Evolutionary conservation across 1,140 invertebrate genomes (phyloP).

Genomic region (Zaprionus vittiger): DNA sequence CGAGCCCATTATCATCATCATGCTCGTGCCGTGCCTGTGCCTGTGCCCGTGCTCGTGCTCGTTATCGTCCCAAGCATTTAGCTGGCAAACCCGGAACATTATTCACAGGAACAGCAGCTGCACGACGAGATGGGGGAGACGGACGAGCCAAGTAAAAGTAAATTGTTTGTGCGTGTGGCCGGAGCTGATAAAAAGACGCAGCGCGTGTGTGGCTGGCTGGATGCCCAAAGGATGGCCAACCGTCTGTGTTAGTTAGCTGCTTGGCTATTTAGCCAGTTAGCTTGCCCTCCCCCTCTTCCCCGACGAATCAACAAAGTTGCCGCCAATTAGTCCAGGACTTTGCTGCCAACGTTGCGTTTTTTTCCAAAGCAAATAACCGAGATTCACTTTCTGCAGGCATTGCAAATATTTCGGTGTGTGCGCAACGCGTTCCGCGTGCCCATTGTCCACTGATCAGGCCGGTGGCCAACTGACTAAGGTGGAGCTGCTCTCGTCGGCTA

Average conservation of each 20-base stretch:
- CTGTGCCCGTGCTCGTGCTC: constrained; percentile 1
- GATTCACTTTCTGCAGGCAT: constrained; percentile 61
- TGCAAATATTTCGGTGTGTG: constrained; percentile 57
- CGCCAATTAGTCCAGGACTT: constrained; percentile 64
- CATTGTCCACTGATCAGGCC: background rate
- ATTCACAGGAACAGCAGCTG: constrained; percentile 52
- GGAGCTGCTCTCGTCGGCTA: constrained; percentile 29
- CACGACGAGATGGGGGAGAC: background rate
- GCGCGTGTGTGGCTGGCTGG: constrained; percentile 22
- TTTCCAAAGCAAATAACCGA: constrained; percentile 25
- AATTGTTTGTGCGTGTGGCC: constrained; percentile 62
- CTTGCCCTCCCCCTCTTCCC: background rate
- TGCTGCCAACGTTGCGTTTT: constrained; percentile 46
- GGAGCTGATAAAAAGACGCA: constrained; percentile 52
- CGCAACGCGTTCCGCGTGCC: background rate
- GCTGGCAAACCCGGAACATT: constrained; percentile 69
- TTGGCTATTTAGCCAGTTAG: constrained; percentile 36
- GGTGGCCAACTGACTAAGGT: constrained; percentile 27
- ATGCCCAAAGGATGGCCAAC: constrained; percentile 17
- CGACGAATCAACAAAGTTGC: constrained; percentile 37
- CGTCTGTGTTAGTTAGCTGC: constrained; percentile 19
- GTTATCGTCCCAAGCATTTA: constrained; percentile 61
- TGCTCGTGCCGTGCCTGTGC: constrained; percentile 24
- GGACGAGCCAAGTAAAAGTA: constrained; percentile 16
- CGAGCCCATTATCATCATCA: constrained; percentile 74